These are phyloP conservation scores for Drosophila trapezifrons DNA, from an alignment of 1,140 invertebrate genomes.

Conservation along the genomic window DNA sequence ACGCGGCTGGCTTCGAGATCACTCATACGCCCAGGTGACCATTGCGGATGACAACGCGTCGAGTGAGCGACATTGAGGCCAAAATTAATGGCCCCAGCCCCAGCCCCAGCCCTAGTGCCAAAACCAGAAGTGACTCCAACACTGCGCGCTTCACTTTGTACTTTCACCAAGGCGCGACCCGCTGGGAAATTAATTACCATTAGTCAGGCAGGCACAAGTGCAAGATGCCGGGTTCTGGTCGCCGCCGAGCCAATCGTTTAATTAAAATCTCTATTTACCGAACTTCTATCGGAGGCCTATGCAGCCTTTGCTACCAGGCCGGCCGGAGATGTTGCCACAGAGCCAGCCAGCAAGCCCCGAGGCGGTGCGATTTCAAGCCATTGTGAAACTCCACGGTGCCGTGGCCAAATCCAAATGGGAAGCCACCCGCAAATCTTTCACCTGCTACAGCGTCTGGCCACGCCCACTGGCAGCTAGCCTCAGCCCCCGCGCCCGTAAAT, in stretches of 20 bases:
- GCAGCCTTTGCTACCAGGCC: conserved; percentile 5
- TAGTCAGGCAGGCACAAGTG: conserved; percentile 24
- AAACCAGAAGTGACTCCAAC: background rate
- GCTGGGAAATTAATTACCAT: conserved; percentile 37
- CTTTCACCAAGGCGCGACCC: conserved; percentile 30
- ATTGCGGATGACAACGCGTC: background rate
- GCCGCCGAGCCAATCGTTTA: conserved; percentile 61
- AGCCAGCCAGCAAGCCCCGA: conserved; percentile 7
- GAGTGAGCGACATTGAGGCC: background rate
- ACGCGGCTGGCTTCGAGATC: conserved; percentile 1
- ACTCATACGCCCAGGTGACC: conserved; percentile 38
- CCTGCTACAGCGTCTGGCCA: conserved; percentile 47
- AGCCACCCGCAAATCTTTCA: conserved; percentile 75
- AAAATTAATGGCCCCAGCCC: background rate
- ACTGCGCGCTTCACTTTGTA: conserved; percentile 4
- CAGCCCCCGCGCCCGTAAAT: conserved; percentile 33
- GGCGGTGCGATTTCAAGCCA: conserved; percentile 43
- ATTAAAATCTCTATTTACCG: conserved; percentile 77
- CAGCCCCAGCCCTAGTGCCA: background rate
- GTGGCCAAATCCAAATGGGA: conserved; percentile 22
- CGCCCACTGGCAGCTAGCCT: conserved; percentile 11
- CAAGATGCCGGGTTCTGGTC: conserved; percentile 42
- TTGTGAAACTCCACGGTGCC: conserved; percentile 62
- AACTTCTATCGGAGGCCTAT: conserved; percentile 29
- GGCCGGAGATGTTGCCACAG: conserved; percentile 43